Evolutionary conservation across 2,113 vertebrate genomes (phyloP), one percentile per base, ranked within the genome.

Genomic region (Crocuta crocuta): DNA sequence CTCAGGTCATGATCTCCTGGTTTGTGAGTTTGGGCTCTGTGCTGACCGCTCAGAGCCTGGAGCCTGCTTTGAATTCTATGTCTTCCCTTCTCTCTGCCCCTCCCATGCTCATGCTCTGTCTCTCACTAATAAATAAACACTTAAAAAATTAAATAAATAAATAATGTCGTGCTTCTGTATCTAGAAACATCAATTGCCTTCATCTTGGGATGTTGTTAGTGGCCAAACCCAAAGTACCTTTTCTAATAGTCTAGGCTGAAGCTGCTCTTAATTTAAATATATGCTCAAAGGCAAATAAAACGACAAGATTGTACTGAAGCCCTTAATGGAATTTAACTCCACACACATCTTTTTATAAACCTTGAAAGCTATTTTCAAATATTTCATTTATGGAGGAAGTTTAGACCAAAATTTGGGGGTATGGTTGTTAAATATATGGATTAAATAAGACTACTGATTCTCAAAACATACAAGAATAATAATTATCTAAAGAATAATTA

Each of bases 331-430:
- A 93, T 85, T 95, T 76, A 88, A 73, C 33, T 55, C n/a, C 28
- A 82, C 6, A 19, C 0, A n/a, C 3, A 55, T 76, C 21, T 71
- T 96, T 87, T 55, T 53, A 58, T 48, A 65, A 90, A 85, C 16
- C 12, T 94, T 94, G 53, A 93, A 92, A 53, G 35, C 83, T 90
- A 73, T 82, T 78, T 96, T 93, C 4, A 89, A 89, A 39, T 85
- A 74, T 81, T 43, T 87, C n/a, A 33, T 58, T 82, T 76, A 55
- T 43, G 80, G 19, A 74, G 35, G 33, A 83, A n/a, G n/a, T 63
- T 68, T 68, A 95, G 76, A 23, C 10, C 9, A 68, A 86, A 94
- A 65, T 45, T 61, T 89, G n/a, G 39, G 96, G 35, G 4, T 21
- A 89, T 48, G 63, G 73, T 74, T 73, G 1, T 71, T 95, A 53